Percentiles rank a stretch among this genome's conserved stretches.
phyloP scores from a whole-genome alignment of 1,140 invertebrate genomes.

The Holcopasites calliopsidis region DNA sequence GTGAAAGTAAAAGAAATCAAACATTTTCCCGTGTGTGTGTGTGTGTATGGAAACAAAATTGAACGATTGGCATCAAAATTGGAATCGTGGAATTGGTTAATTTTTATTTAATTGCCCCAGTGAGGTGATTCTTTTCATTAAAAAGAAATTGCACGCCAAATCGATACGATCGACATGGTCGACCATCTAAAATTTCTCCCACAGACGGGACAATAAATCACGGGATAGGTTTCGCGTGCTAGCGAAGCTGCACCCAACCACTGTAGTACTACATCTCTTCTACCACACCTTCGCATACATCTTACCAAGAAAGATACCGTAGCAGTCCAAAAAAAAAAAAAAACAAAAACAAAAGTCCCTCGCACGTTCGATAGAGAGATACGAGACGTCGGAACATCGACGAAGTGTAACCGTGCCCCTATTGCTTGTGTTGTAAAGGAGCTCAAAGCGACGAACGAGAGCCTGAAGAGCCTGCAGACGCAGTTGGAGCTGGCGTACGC shows the following conservation, averaged over 20 bases:
- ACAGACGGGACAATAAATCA: background rate
- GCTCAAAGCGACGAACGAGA: constrained; percentile 90
- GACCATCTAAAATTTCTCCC: background rate
- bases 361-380: constrained; percentile 56
- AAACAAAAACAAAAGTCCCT: constrained; percentile 38
- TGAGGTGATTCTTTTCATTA: background rate
- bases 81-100: too few species aligned
- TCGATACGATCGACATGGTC: background rate
- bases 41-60: too few species aligned
- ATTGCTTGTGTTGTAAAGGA: constrained; percentile 82
- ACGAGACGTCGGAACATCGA: constrained; percentile 42
- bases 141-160: background rate
- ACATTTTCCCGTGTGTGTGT: too few species aligned
- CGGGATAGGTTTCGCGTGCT: constrained; percentile 50
- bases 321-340: constrained; percentile 16
- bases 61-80: too few species aligned
- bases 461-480: constrained; percentile 87
- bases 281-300: constrained; percentile 57
- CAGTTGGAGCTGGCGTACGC: constrained; percentile 87
- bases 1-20: background rate
- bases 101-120: too few species aligned
- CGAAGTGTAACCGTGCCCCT: constrained; percentile 61
- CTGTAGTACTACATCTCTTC: constrained; percentile 48
- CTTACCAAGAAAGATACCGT: constrained; percentile 34
- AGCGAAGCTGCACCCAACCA: constrained; percentile 51